Conservation (phyloP, 1,140 invertebrate species). For the Drosophila repleta region DNA sequence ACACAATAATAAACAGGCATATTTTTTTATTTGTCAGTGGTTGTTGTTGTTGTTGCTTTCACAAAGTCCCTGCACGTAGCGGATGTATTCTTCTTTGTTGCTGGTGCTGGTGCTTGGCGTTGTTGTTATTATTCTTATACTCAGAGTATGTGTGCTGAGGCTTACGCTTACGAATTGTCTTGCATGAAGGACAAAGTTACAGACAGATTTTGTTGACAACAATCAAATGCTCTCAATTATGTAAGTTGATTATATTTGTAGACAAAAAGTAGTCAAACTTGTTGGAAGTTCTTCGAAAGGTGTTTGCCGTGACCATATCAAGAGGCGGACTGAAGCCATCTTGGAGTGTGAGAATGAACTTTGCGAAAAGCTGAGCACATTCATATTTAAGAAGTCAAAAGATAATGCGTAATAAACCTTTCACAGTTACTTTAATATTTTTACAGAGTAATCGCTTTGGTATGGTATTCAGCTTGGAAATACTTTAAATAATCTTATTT, state of each 20-base stretch:
- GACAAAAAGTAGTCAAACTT: conserved; percentile 53
- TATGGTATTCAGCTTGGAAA: no score
- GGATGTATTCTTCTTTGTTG: conserved; percentile 30
- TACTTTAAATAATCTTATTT: no score
- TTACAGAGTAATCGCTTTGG: no score
- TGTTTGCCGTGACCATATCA: neutral
- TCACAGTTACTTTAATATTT: no score
- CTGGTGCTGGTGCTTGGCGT: conserved; percentile 27
- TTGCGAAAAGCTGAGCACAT: no score
- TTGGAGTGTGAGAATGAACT: no score
- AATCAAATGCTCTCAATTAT: conserved; percentile 60
- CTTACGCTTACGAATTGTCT: conserved; percentile 16
- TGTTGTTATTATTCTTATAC: conserved; percentile 40
- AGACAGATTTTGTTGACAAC: conserved; percentile 48
- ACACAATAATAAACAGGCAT: conserved; percentile 64
- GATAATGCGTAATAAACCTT: no score
- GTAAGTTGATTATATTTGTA: conserved; percentile 59
- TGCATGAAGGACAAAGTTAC: conserved; percentile 44
- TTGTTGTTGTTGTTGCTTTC: conserved; percentile 7
- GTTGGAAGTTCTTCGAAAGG: conserved; percentile 36
- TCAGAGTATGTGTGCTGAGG: conserved; percentile 4
- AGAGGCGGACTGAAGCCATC: neutral
- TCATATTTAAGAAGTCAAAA: no score
- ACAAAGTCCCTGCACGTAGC: conserved; percentile 35
- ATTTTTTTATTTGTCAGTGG: conserved; percentile 7